Base-by-base conservation (phyloP, 2,113 vertebrate genomes). In the Brachyhypopomus gauderio region DNA sequence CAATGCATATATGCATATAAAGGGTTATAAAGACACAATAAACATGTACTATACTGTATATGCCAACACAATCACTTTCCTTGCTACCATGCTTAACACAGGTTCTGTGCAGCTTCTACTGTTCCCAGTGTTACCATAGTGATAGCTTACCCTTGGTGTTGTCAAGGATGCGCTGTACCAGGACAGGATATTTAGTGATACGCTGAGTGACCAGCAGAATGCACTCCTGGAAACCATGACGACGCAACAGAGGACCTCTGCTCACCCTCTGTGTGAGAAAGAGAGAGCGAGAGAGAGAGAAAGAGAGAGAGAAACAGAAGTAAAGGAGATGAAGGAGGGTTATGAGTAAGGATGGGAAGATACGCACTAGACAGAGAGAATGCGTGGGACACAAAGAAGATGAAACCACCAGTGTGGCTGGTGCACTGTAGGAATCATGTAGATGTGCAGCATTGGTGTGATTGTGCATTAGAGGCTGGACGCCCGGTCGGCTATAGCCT, bases 121-220 rank as follows among this genome's bases (percentile, higher is more conserved):
- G 70, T 16, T 74, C 3, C 20, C 5, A 38, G 30, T 20, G 25
- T 71, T 66, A 69, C 77, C 60, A 77, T 72, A 48, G n/a, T 45
- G 64, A 85, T n/a, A 16, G 2, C 27, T 84, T 63, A 97, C 97
- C 96, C 5, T 93, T 95, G 82, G 95, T 96, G 82, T 97, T 95
- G 75, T 96, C 95, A 78, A 95, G 91, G 86, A 98, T 97, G 23
- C 96, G 93, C 85, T 92, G 93, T 27, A 98, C 88, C 34, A 98
- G 96, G 64, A 97, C 96, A 0, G 96, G 97, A 85, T 98, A 98
- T 88, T 98, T 97, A 80, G 96, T 98, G 89, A 98, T 96, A 52
- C 96, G 92, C 86, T 98, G 97, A 0, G 96, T 98, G 85, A 98
- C 96, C 88, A 98, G 91, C 72, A 98, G 85, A 86, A 97, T 97